Evolutionary conservation across 2,888 invertebrate species (phyloP).

Genomic region (Phortica okadai): DNA sequence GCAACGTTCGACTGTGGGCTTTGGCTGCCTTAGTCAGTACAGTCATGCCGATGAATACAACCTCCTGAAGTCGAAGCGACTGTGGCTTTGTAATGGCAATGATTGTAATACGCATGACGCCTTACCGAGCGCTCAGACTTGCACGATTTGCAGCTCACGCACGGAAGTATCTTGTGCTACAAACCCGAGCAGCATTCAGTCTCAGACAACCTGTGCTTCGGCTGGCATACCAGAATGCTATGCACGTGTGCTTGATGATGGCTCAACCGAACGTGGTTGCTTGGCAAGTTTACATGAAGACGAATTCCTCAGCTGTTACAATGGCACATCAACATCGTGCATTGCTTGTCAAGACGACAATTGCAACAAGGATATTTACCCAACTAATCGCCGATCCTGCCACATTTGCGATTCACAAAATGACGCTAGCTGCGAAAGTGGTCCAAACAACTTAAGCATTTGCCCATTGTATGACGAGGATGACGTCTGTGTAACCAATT

Average conservation of each 20-base stretch:
- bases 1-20: slow-evolving; percentile 47
- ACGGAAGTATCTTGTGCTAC: slow-evolving; percentile 66
- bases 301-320: slow-evolving; percentile 66
- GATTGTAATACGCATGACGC: slow-evolving; percentile 64
- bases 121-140: slow-evolving; percentile 54
- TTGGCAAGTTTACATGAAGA: slow-evolving; percentile 65
- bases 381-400: slow-evolving; percentile 60
- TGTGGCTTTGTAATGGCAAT: slow-evolving; percentile 60
- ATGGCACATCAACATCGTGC: slow-evolving; percentile 64
- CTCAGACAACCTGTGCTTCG: slow-evolving; percentile 52
- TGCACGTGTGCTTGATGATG: slow-evolving; percentile 63
- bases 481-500: slow-evolving; percentile 68
- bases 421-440: slow-evolving; percentile 55
- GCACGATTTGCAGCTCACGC: slow-evolving; percentile 68
- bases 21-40: slow-evolving; percentile 68
- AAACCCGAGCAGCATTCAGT: slow-evolving; percentile 47
- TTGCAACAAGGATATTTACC: slow-evolving; percentile 66
- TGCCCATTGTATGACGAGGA: slow-evolving; percentile 59
- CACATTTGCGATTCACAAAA: slow-evolving; percentile 66
- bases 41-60: slow-evolving; percentile 59
- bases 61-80: slow-evolving; percentile 58
- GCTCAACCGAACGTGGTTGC: slow-evolving; percentile 73
- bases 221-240: slow-evolving; percentile 68
- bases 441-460: slow-evolving; percentile 58
- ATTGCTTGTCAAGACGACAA: slow-evolving; percentile 55